A percentile compares a stretch with the other conserved stretches of the same genome.
Conservation (phyloP, 2,888 invertebrate genomes). For the Minunthozetes semirufus region DNA sequence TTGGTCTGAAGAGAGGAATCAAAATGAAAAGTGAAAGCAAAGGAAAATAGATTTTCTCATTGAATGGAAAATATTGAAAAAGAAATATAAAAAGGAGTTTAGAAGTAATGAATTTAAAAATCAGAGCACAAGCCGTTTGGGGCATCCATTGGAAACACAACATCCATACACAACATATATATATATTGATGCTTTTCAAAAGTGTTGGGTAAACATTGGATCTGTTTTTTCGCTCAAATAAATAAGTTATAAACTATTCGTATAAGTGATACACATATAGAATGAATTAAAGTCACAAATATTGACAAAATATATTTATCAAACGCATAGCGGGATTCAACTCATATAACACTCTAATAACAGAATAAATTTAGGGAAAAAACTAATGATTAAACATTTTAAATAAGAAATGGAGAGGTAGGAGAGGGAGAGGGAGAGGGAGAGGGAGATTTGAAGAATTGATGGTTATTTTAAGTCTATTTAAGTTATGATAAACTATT, state of each 20-base stretch:
- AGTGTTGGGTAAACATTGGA: neutral
- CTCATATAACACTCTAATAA: neutral
- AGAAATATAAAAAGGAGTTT: neutral
- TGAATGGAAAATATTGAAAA: neutral
- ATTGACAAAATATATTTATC: slow-evolving; percentile 16
- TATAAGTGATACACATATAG: slow-evolving; percentile 10
- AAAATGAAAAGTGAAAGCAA: neutral
- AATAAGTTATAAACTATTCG: slow-evolving; percentile 1
- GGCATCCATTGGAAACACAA: neutral
- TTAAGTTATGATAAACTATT: neutral
- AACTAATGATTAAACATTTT: neutral
- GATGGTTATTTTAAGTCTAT: neutral
- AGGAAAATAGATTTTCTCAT: neutral
- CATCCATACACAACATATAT: no score
- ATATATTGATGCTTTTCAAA: neutral
- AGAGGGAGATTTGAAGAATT: neutral
- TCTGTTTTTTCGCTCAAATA: slow-evolving; percentile 15
- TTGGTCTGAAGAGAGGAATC: neutral
- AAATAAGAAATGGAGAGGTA: neutral
- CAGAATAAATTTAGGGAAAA: neutral
- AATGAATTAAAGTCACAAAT: slow-evolving; percentile 21
- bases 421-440: neutral
- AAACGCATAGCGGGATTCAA: neutral
- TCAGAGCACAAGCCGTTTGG: neutral
- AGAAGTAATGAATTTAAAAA: neutral